Conservation (phyloP, 2,888 invertebrate genomes). For the Morpho deidamia region DNA sequence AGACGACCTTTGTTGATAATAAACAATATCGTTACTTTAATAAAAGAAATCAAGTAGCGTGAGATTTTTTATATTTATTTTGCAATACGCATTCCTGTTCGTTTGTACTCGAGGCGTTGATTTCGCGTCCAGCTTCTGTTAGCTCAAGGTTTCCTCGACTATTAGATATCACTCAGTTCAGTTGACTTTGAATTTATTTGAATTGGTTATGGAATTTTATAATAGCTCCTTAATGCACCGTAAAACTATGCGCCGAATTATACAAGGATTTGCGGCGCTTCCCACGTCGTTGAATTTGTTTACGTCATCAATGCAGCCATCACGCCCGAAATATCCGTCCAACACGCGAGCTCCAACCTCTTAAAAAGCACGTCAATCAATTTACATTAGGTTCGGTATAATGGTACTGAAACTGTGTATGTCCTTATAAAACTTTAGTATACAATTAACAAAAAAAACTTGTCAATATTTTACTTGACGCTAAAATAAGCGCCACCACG, state of each 20-base stretch:
- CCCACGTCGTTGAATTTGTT: slow-evolving; percentile 60
- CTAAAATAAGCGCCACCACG: neutral
- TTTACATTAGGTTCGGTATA: slow-evolving; percentile 38
- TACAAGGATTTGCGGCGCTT: slow-evolving; percentile 51
- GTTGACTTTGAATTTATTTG: slow-evolving; percentile 23
- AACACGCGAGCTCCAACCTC: slow-evolving; percentile 48
- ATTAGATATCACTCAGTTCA: slow-evolving; percentile 14
- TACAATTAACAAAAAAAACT: too few relatives aligned
- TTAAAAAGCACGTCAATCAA: slow-evolving; percentile 69
- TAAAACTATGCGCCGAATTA: slow-evolving; percentile 44
- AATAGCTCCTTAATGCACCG: slow-evolving; percentile 40
- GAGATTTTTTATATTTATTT: slow-evolving; percentile 67
- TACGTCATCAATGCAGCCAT: slow-evolving; percentile 69
- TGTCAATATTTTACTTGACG: neutral
- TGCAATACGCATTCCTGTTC: slow-evolving; percentile 53
- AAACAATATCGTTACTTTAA: slow-evolving; percentile 70
- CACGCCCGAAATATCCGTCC: slow-evolving; percentile 57
- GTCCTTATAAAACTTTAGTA: too few relatives aligned
- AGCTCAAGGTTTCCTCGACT: slow-evolving; percentile 1
- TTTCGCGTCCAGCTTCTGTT: slow-evolving; percentile 1
- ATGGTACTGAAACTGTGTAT: neutral
- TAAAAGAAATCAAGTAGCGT: slow-evolving; percentile 70
- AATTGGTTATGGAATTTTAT: slow-evolving; percentile 31
- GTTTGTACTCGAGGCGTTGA: neutral
- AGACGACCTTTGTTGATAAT: slow-evolving; percentile 76